Base-by-base conservation (phyloP, 2,888 invertebrate species). In the Andrena bicolor region DNA sequence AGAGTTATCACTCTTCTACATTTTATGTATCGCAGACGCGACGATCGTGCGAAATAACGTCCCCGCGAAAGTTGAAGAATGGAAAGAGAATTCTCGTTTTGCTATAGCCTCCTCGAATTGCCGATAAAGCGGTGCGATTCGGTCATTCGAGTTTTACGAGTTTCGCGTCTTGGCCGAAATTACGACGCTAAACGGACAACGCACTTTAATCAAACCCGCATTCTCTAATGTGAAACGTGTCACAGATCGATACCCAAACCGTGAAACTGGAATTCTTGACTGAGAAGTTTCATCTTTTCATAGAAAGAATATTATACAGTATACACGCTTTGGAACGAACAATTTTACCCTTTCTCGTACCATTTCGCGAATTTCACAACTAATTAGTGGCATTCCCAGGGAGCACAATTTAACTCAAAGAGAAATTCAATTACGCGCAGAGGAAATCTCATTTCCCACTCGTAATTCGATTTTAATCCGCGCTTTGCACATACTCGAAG, bases 151-250 rank as follows among this genome's bases (percentile, higher is more conserved):
- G 56, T 66, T 80, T 72, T 76, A 76, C 28, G 82, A 53, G 80
- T 35, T 28, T 68, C 82, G 2, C 70, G 63, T 30, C 28, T 65
- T 75, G 49, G 58, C 51, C 63, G 49, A 76, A 80, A 80, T 76
- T 82, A 72, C 76, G 30, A 51, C 7, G 68, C 68, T 76, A 76
- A 82, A 82, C 58, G 72, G 76, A 68, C 76, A 64, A 63, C 63
- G 56, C 53, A 68, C 51, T 82, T 80, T 80, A 76, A 80, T 80
- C 76, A 69, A 80, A 58, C 70, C 68, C 48, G 35, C 76, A 56
- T 71, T 16, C n/a, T 5, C 13, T 49, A 28, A 65, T 51, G 10
- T 8, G 51, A 69, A 69, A 81, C 10, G 64, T 64, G 51, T 64
- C 58, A 65, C 32, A 16, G 69, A 53, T 80, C 74, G 64, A 80